These are phyloP conservation scores for Sceliomorpha sp. DNA, from an alignment of 2,888 invertebrate species.

Conservation along the genomic window DNA sequence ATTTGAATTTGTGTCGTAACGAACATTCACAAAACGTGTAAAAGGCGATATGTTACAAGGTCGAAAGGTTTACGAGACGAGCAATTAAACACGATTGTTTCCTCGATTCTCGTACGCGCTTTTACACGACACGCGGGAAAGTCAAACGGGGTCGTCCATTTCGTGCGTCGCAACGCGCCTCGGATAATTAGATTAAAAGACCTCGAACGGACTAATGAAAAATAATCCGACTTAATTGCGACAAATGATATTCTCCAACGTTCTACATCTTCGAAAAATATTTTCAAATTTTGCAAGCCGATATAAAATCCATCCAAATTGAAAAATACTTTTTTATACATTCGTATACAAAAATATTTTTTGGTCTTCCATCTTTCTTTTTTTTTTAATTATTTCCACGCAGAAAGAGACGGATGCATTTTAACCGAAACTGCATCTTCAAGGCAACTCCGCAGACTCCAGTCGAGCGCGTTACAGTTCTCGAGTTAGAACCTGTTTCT, in stretches of 20 bases:
- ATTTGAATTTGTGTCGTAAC: no score
- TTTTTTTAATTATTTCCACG: no score
- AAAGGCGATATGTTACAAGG: conserved; percentile 68
- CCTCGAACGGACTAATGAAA: no score
- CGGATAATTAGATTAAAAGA: conserved; percentile 12
- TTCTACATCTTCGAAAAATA: no score
- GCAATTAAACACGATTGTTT: conserved; percentile 23
- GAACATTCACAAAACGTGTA: conserved; percentile 5
- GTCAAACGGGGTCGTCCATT: conserved; percentile 32
- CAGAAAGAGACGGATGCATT: no score
- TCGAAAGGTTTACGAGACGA: conserved; percentile 32
- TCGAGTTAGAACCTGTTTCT: conserved; percentile 1
- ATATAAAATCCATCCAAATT: no score
- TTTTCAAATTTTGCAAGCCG: no score
- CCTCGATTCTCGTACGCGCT: conserved; percentile 4
- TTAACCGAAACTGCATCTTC: not conserved
- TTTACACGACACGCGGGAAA: conserved; percentile 18
- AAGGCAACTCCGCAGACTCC: not conserved
- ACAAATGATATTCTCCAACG: no score
- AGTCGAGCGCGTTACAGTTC: not conserved
- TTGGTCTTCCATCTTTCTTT: no score
- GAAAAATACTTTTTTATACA: no score
- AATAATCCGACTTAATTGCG: no score
- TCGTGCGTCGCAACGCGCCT: conserved; percentile 11
- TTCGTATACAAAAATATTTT: no score